Evolutionary conservation across 2,113 vertebrate genomes (phyloP), one percentile per base, ranked within the genome.

Genomic region (Accipiter cooperii): DNA sequence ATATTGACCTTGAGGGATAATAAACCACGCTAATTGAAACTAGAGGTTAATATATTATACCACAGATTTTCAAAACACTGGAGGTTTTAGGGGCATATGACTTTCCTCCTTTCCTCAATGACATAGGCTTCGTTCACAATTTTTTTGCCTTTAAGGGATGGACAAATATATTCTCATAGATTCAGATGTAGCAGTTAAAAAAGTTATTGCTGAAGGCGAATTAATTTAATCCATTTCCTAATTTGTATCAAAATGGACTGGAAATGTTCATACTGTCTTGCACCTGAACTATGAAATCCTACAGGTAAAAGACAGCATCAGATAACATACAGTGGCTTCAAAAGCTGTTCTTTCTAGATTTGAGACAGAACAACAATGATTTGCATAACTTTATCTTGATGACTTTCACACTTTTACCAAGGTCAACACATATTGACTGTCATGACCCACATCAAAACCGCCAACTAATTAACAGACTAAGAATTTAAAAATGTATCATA

Each of bases 1-100:
- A 18, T 60, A 79, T 64, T 95, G 94, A 92, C 94, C 93, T 80
- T 89, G 77, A 91, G 52, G 74, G 64, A 87, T 75, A 96, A 91
- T 88, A 95, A 92, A 87, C 5, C n/a, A 73, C 1, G 5, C 8
- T 89, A 93, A 96, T 46, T 93, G 63, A 94, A 95, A 71, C 13
- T 76, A 91, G 70, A 94, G 75, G 10, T 61, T 55, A 70, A 73
- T 85, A 68, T 25, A 49, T 84, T 60, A 15, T 58, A 33, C 29
- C 13, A 75, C 16, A 55, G 34, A 42, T 71, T 91, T 91, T 65
- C 21, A 87, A 93, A 91, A 70, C 34, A 46, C 60, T 61, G 11
- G 25, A 70, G 61, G 21, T 8, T 89, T 87, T 78, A 79, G 3
- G 2, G 10, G 73, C 7, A 2, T 69, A 57, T 40, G 38, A 65